Percentiles rank a stretch among this genome's conserved stretches.
Conservation (phyloP, 2,113 vertebrate species). For the human (Homo sapiens) region GRCh38 chr20:17101001-17101500, state of each 20-base stretch:
- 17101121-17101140: neutral
- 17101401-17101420: neutral
- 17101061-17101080: neutral
- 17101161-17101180: neutral
- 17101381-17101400: neutral
- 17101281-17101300: neutral
- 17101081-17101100: neutral
- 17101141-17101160: neutral
- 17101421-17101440: neutral
- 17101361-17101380: neutral
- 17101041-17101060: constrained; percentile 7
- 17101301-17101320: neutral
- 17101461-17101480: neutral
- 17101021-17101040: neutral
- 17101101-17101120: neutral
- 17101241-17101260: neutral
- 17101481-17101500: neutral
- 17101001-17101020: neutral
- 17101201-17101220: neutral
- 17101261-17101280: neutral
- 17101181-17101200: neutral
- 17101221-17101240: neutral
- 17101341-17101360: neutral
- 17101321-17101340: neutral
- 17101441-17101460: neutral